Evolutionary conservation across 2,888 invertebrate species (phyloP), one percentile per base, ranked within the genome.

Genomic region (Cephus pygmeus): DNA sequence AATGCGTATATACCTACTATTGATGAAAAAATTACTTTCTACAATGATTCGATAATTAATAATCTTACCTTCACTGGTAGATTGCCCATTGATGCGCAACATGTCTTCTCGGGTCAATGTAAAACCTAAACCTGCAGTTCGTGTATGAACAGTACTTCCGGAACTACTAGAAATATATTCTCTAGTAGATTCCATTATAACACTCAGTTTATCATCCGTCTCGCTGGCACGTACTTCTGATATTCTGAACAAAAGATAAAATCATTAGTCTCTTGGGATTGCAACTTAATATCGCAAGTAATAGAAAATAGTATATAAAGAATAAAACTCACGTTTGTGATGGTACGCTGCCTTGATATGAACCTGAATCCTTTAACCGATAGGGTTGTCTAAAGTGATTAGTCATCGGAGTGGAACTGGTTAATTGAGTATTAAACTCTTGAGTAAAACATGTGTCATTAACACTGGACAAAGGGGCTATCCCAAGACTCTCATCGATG

Each of bases 141-240:
- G 85, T 31, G 86, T 87, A 75, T 88, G 86, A 12, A 77, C 85
- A 77, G 88, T 88, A 71, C 89, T 90, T 23, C 87, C 85, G 30
- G 90, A 90, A 81, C 90, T 90, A 40, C 87, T 92, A 34, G 92
- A 94, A 92, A 93, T 93, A 85, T 93, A 94, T 87, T 94, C 94
- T 85, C 94, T 92, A 2, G 94, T 94, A 23, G 94, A 93, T 91
- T 94, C 94, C 92, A 94, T 93, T 81, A 95, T 94, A 36, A 94
- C 93, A 69, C 94, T 94, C 69, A 95, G 91, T 69, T 93, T 91
- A 30, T 89, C 93, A 12, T 87, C 86, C 12, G 82, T 79, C 74
- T 90, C 89, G 36, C 73, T 81, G 33, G 74, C 82, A n/a, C 35
- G 82, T 69, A 80, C 75, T 11, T 76, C 82, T 56, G 85, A 75